Base-by-base conservation (phyloP, 1,140 invertebrate genomes). In the Drosophila santomea region DNA sequence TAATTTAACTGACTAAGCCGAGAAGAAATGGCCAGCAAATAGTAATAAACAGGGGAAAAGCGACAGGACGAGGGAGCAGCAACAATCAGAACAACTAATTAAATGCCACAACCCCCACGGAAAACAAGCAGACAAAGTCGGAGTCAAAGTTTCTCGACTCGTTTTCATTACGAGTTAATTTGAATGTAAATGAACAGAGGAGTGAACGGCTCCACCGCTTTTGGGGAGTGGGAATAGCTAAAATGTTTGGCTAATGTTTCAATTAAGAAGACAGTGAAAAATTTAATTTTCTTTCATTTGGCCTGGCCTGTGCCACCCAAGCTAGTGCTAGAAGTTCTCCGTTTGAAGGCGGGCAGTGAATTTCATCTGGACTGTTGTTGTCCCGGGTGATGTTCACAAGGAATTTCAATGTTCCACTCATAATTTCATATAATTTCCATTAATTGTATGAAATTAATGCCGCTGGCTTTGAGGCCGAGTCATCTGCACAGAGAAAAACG, bases 101-200 rank as follows among this genome's bases (percentile, higher is more conserved):
- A 88, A 88, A 88, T 89, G 84, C 84, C 80, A 68, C 84, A 86
- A 83, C 72, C 76, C 72, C 76, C 83, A 45, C 39, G 39, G 44
- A 54, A 76, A 62, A 52, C 68, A 58, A 57, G 17, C 51, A 56
- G 71, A 55, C 58, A 39, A 54, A 74, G 71, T 75, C 61, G 67
- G 72, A 86, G 82, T 75, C 64, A 73, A 74, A 86, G 82, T 86
- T 71, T 61, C 59, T 62, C 76, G 85, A 89, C 84, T 88, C 84
- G 80, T 89, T 88, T 89, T 89, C 88, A 91, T 91, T 91, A 91
- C 89, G 88, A 91, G 88, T 91, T 91, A 91, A 91, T 91, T 91
- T 91, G 84, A 91, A 91, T 91, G 88, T 91, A 91, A 91, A 91
- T 91, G 89, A 89, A 91, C 82, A 79, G 50, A 68, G 72, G 17